A percentile compares a stretch with the other conserved stretches of the same genome.
Conservation (phyloP, 2,888 invertebrate species). For the Cephonodes hylas region DNA sequence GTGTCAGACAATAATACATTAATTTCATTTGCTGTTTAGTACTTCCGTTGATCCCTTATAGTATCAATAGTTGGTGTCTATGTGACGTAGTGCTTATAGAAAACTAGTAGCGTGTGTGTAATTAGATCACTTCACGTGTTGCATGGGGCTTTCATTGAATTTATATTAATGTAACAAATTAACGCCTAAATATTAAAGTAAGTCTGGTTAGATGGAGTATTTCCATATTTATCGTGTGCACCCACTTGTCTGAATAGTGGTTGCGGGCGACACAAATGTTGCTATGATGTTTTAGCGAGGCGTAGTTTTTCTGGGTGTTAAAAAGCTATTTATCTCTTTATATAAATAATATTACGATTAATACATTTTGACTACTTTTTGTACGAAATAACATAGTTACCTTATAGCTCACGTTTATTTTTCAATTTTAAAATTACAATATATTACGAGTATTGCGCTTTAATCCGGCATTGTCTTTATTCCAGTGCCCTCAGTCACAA, state of each 20-base stretch:
- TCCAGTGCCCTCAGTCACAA: conserved; percentile 7
- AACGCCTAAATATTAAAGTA: conserved; percentile 8
- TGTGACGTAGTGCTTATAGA: conserved; percentile 26
- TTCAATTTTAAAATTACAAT: not conserved
- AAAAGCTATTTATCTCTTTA: conserved; percentile 4
- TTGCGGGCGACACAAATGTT: not conserved
- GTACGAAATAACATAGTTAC: conserved; percentile 4
- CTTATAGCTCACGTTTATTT: not conserved
- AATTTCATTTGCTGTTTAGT: conserved; percentile 68
- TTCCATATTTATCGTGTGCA: not conserved
- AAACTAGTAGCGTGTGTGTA: conserved; percentile 22
- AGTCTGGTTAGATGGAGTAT: conserved; percentile 2
- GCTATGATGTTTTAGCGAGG: conserved; percentile 1
- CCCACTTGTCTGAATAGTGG: not conserved
- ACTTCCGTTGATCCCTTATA: conserved; percentile 48
- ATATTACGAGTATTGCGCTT: conserved; percentile 7
- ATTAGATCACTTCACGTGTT: not conserved
- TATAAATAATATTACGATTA: not conserved
- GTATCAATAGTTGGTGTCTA: conserved; percentile 24
- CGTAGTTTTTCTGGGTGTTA: not conserved
- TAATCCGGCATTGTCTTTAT: conserved; percentile 7
- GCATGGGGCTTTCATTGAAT: conserved; percentile 5
- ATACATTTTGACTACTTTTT: conserved; percentile 9
- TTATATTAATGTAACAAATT: conserved; percentile 5
- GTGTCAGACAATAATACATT: conserved; percentile 80